phyloP scores from a whole-genome alignment of 2,113 vertebrate species.

The Callithrix jacchus region DNA sequence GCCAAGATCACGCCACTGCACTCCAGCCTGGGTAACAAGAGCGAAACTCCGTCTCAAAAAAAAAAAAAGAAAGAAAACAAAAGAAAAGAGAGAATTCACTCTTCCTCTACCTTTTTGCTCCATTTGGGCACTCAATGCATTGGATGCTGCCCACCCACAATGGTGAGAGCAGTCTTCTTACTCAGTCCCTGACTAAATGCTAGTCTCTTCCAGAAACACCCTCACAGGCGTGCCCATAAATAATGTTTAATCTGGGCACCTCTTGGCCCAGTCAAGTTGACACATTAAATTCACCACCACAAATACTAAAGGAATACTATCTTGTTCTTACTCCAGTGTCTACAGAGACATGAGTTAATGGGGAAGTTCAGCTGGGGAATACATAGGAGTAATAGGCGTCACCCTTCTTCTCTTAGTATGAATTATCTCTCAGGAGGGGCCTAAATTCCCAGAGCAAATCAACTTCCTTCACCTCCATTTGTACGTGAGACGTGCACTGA shows the following conservation, averaged over 20 bases:
- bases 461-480: background rate
- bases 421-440: background rate
- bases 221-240: background rate
- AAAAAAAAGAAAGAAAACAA: no score
- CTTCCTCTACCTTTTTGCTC: background rate
- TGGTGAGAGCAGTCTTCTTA: background rate
- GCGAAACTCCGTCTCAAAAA: no score
- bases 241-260: background rate
- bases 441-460: background rate
- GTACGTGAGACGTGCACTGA: background rate
- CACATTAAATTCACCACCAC: background rate
- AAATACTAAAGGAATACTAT: background rate
- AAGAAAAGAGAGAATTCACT: background rate
- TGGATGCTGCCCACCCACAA: background rate
- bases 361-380: background rate
- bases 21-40: no score
- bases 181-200: background rate
- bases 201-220: background rate
- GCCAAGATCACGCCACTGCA: no score
- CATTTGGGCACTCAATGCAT: background rate
- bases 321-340: background rate
- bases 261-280: background rate
- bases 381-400: background rate
- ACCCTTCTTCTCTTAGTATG: background rate
- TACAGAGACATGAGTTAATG: background rate